Evolutionary conservation across 1,140 invertebrate species (phyloP).

Genomic region (Zaprionus nigranus): DNA sequence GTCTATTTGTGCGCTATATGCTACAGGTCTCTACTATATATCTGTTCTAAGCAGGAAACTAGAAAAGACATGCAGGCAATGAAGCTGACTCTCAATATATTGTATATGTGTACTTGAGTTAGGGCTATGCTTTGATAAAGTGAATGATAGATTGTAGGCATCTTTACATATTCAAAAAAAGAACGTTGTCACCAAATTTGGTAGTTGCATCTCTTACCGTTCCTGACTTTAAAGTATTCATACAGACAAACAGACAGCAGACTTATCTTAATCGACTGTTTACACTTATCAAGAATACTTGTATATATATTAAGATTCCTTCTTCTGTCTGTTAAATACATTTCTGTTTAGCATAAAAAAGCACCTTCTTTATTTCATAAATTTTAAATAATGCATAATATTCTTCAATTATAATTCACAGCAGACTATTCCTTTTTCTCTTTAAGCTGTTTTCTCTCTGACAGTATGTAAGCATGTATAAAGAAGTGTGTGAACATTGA

Average conservation of each 20-base stretch:
- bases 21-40: not conserved
- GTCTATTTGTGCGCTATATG: not conserved
- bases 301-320: not conserved
- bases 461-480: constrained; percentile 27
- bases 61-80: not conserved
- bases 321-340: not conserved
- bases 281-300: too few species aligned
- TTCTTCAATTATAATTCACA: not conserved
- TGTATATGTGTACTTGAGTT: too few species aligned
- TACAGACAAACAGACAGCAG: too few species aligned
- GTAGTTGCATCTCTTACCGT: too few species aligned
- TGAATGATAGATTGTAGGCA: too few species aligned
- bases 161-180: too few species aligned
- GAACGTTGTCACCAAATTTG: too few species aligned
- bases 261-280: too few species aligned
- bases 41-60: not conserved
- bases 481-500: constrained; percentile 93
- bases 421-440: not conserved
- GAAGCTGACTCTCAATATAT: too few species aligned
- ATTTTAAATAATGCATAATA: too few species aligned
- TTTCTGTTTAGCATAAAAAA: not conserved
- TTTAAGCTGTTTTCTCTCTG: not conserved
- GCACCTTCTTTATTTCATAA: not conserved
- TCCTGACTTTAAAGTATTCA: too few species aligned
- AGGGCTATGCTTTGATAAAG: too few species aligned